phyloP scores from a whole-genome alignment of 2,797 vertebrate species.

The Scarus forsteni region DNA sequence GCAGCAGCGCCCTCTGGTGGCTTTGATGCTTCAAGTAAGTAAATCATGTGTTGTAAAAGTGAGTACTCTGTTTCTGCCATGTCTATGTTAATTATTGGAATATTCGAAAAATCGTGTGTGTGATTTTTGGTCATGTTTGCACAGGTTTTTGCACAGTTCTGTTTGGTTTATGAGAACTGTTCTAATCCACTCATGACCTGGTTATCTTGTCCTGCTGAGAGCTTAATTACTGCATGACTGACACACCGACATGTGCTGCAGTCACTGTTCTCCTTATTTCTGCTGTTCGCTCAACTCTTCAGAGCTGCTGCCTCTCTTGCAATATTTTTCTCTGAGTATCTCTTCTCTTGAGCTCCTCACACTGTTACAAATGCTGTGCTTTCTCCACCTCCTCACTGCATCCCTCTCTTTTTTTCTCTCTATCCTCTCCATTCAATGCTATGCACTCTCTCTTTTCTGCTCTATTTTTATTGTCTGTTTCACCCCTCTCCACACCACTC shows the following conservation, averaged over 20 bases:
- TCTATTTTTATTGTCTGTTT: conserved; percentile 24
- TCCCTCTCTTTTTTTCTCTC: conserved; percentile 55
- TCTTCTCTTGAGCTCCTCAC: conserved; percentile 63
- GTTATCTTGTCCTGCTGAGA: conserved; percentile 43
- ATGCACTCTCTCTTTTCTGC: conserved; percentile 17
- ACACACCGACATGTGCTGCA: conserved; percentile 54
- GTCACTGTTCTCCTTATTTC: conserved; percentile 65
- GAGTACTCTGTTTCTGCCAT: not conserved
- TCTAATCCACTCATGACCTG: conserved; percentile 2
- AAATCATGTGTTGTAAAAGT: not conserved
- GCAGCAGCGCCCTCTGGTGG: conserved; percentile 86
- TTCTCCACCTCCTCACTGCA: conserved; percentile 52
- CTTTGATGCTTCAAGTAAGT: conserved; percentile 94
- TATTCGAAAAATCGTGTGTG: not conserved
- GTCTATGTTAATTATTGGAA: conserved; percentile 7
- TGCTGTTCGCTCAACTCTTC: conserved; percentile 84
- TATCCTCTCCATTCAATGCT: conserved; percentile 20
- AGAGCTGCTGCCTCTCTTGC: conserved; percentile 85
- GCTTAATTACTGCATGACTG: conserved; percentile 72
- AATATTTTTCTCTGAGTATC: conserved; percentile 63
- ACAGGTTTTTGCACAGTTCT: conserved; percentile 10
- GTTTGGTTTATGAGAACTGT: conserved; percentile 30
- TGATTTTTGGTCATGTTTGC: conserved; percentile 13
- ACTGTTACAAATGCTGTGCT: conserved; percentile 62
- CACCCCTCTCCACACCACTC: conserved; percentile 19